phyloP scores from a whole-genome alignment of 2,113 vertebrate species.

The Oceanites oceanicus region DNA sequence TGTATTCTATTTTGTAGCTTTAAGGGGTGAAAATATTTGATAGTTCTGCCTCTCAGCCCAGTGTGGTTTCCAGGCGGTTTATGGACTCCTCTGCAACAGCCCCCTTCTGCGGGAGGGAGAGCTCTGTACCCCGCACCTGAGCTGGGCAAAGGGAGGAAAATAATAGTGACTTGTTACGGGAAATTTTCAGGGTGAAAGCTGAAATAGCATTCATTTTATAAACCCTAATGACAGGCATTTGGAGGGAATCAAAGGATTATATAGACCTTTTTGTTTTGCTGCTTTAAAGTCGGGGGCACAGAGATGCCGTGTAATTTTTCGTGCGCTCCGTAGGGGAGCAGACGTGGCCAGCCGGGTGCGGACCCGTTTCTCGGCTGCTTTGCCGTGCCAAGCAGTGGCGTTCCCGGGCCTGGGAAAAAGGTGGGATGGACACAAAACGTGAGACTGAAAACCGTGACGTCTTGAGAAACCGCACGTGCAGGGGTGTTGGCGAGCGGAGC shows the following conservation, averaged over 20 bases:
- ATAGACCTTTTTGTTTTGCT: not conserved
- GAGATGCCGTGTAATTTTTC: not conserved
- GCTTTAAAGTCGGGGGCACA: not conserved
- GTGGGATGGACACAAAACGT: rapidly evolving
- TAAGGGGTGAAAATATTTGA: not conserved
- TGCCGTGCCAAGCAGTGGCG: not conserved
- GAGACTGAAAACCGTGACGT: not conserved
- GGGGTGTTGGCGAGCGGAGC: not conserved
- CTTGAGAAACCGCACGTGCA: not conserved
- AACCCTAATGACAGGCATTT: not conserved
- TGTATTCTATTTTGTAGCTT: not conserved
- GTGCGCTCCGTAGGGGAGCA: rapidly evolving
- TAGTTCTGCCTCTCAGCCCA: not conserved
- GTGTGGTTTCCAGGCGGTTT: no score
- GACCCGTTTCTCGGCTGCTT: not conserved
- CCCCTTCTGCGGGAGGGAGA: not conserved
- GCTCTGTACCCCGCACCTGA: no score
- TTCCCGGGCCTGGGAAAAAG: not conserved
- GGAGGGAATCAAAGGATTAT: not conserved
- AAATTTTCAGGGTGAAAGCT: not conserved
- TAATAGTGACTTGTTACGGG: not conserved
- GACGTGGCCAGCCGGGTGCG: rapidly evolving
- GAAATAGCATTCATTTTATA: not conserved
- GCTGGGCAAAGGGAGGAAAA: not conserved
- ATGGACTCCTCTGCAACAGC: not conserved